Percentiles rank a stretch among this genome's conserved stretches.
These are phyloP conservation scores for Propithecus perrieri DNA, from an alignment of 2,797 vertebrate genomes.

Conservation along the genomic window DNA sequence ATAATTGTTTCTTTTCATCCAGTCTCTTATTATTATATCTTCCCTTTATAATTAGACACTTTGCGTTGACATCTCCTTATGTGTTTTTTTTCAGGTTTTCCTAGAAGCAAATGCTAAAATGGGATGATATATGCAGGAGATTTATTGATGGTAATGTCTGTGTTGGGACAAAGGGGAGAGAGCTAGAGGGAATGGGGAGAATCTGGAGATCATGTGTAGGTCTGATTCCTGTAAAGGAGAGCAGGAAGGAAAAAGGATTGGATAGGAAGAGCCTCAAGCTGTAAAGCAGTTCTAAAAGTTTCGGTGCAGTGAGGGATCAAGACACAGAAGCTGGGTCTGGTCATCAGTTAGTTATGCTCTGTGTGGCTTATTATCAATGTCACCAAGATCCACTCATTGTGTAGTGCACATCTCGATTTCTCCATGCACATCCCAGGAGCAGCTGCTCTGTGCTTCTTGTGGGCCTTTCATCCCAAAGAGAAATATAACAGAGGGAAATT, in stretches of 20 bases:
- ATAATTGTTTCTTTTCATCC: background rate
- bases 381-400: background rate
- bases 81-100: background rate
- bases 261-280: background rate
- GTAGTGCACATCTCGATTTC: background rate
- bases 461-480: background rate
- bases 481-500: background rate
- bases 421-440: background rate
- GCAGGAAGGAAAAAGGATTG: background rate
- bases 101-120: background rate
- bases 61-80: background rate
- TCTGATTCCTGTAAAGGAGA: background rate
- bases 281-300: background rate
- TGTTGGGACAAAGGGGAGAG: background rate
- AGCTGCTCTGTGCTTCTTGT: background rate
- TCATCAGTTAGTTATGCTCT: background rate
- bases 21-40: background rate
- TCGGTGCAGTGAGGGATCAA: background rate
- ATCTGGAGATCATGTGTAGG: background rate
- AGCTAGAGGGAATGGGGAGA: background rate
- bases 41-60: background rate
- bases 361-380: background rate
- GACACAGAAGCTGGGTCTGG: background rate
- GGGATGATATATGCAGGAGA: background rate
- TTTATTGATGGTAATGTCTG: background rate